Evolutionary conservation across 2,797 vertebrate genomes (phyloP).

Genomic region (Sarcoramphus papa): DNA sequence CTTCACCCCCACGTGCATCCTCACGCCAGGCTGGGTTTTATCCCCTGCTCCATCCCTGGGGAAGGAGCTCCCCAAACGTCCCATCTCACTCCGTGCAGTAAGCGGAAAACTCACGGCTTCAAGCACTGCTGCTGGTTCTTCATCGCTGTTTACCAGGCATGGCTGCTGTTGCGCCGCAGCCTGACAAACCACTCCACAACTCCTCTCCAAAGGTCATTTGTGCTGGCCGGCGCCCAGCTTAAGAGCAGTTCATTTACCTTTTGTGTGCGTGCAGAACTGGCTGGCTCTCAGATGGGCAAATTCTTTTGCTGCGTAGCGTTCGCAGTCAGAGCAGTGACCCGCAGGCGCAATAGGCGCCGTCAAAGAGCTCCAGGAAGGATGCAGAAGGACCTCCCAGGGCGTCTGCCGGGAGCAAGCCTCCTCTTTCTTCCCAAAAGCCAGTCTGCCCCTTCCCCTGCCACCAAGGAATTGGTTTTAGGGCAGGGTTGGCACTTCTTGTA

Average conservation of each 20-base stretch:
- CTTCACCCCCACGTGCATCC: neutral
- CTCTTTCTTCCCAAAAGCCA: neutral
- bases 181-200: neutral
- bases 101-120: neutral
- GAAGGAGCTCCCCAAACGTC: neutral
- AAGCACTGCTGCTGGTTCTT: neutral
- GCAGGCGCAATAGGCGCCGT: neutral
- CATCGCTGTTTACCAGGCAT: neutral
- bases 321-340: neutral
- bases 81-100: neutral
- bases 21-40: neutral
- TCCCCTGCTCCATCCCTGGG: neutral
- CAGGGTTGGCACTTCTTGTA: neutral
- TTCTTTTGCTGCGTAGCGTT: fast-evolving
- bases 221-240: neutral
- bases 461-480: neutral
- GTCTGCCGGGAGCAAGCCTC: neutral
- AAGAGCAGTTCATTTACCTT: neutral
- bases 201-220: neutral
- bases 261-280: neutral
- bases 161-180: neutral
- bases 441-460: neutral
- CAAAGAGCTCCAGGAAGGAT: neutral
- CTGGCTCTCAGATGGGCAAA: neutral
- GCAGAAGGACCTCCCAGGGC: neutral